phyloP scores from a whole-genome alignment of 2,113 vertebrate genomes.

The Vanacampus margaritifer region DNA sequence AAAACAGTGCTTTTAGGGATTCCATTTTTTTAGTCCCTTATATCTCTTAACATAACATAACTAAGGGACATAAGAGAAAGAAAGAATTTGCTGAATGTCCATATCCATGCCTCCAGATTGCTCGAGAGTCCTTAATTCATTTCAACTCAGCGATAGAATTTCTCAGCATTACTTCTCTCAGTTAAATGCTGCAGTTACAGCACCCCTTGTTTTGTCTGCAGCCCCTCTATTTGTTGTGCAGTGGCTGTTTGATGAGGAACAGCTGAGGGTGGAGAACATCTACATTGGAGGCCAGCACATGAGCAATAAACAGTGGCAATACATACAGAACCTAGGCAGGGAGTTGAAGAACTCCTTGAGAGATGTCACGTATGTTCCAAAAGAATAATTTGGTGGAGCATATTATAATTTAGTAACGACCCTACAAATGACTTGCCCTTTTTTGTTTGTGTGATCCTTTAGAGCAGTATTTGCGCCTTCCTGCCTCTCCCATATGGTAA shows the following conservation, averaged over 20 bases:
- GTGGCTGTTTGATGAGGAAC: constrained; percentile 83
- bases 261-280: constrained; percentile 79
- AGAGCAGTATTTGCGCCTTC: constrained; percentile 81
- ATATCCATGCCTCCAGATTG: no score
- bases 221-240: constrained; percentile 80
- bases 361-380: constrained; percentile 74
- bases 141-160: neutral
- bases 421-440: neutral
- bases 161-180: neutral
- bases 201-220: constrained; percentile 36
- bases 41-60: no score
- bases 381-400: neutral
- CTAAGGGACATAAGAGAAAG: no score
- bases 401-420: neutral
- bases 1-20: no score
- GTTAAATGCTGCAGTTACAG: neutral
- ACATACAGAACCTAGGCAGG: constrained; percentile 77
- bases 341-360: constrained; percentile 77
- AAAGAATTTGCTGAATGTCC: no score
- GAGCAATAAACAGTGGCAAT: constrained; percentile 77
- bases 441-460: constrained; percentile 31
- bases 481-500: constrained; percentile 78
- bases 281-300: constrained; percentile 73
- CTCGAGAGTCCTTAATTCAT: neutral
- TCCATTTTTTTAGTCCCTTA: no score